These are phyloP conservation scores for Octodonta nipae DNA, from an alignment of 2,888 invertebrate species.

Conservation along the genomic window DNA sequence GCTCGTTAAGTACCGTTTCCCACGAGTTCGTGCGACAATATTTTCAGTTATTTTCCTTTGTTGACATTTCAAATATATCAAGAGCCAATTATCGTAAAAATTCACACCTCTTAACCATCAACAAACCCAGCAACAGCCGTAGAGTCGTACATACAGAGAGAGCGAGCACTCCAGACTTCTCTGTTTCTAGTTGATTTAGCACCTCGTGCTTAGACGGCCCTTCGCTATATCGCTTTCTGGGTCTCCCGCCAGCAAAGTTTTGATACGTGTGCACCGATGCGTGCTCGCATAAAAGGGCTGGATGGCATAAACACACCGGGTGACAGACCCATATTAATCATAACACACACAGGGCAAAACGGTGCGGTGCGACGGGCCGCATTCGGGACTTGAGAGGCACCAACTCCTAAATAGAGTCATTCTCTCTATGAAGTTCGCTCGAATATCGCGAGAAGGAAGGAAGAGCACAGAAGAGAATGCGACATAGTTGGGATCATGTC, in stretches of 20 bases:
- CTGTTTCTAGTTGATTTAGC: conserved; percentile 15
- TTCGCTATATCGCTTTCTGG: conserved; percentile 10
- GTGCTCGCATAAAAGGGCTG: conserved; percentile 33
- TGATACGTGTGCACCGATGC: conserved; percentile 36
- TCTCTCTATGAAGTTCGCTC: conserved; percentile 2
- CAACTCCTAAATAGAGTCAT: conserved; percentile 1
- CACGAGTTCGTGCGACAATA: too few relatives aligned
- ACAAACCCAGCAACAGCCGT: conserved; percentile 13
- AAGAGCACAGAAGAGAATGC: not conserved
- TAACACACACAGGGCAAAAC: not conserved
- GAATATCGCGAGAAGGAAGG: too few relatives aligned
- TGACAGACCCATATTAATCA: conserved; percentile 2
- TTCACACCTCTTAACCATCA: conserved; percentile 14
- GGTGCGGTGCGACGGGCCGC: too few relatives aligned
- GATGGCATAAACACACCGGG: conserved; percentile 26
- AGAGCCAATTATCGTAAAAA: conserved; percentile 5
- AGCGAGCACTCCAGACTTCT: conserved; percentile 9
- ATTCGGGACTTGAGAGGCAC: not conserved
- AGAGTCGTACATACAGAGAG: conserved; percentile 10
- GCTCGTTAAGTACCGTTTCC: too few relatives aligned
- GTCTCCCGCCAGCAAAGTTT: conserved; percentile 32
- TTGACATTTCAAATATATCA: too few relatives aligned
- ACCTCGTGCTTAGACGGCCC: conserved; percentile 13
- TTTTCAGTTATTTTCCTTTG: too few relatives aligned
- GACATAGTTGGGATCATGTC: conserved; percentile 1